A percentile compares a stretch with the other conserved stretches of the same genome.
Conservation (phyloP, 64 coral and sea anemone species). For the Montipora foliosa region DNA sequence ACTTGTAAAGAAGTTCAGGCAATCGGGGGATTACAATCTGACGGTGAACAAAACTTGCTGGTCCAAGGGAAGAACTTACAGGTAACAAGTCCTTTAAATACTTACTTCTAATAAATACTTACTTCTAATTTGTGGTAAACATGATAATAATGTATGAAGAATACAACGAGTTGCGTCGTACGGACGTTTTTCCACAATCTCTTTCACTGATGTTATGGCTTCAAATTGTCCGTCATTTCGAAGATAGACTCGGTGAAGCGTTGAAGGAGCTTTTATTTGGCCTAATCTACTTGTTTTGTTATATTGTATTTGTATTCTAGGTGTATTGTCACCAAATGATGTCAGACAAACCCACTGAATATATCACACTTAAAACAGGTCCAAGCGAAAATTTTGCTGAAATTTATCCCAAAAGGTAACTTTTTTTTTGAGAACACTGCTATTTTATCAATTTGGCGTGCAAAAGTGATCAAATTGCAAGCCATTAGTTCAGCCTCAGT, state of each 20-base stretch:
- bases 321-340: constrained; percentile 98
- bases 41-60: constrained; percentile 79
- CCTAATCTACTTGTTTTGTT: background rate
- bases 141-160: too few relatives aligned
- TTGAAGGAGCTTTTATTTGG: too few relatives aligned
- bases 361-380: constrained; percentile 90
- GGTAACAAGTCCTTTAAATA: constrained; percentile 14
- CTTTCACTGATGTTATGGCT: too few relatives aligned
- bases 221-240: too few relatives aligned
- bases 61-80: constrained; percentile 72
- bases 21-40: constrained; percentile 75
- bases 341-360: constrained; percentile 85
- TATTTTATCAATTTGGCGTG: background rate
- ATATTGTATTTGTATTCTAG: constrained; percentile 34
- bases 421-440: background rate
- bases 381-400: constrained; percentile 89
- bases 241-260: too few relatives aligned
- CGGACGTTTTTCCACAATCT: too few relatives aligned
- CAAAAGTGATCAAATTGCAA: too few relatives aligned
- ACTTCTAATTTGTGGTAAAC: too few relatives aligned
- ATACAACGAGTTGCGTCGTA: too few relatives aligned
- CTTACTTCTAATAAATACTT: too few relatives aligned
- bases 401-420: constrained; percentile 93
- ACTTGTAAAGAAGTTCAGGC: constrained; percentile 91
- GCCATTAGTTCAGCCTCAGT: background rate